These are phyloP conservation scores for Caenorhabditis inopinata DNA, from an alignment of 1,140 invertebrate genomes.

Conservation along the genomic window DNA sequence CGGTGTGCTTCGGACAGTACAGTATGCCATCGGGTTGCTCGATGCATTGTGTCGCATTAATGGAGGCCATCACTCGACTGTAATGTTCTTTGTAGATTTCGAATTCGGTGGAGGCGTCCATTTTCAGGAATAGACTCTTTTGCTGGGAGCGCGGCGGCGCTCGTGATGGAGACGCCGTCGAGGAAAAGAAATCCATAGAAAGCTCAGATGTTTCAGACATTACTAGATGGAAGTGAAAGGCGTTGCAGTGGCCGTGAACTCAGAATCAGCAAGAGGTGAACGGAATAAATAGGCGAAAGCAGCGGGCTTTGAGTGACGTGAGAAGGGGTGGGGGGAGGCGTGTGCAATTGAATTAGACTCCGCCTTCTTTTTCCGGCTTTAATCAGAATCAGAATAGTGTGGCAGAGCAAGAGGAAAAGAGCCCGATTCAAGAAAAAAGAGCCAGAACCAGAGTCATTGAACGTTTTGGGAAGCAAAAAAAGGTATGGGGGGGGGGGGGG, in stretches of 20 bases:
- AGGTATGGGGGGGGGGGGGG: too few relatives aligned
- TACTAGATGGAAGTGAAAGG: background rate
- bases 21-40: constrained; percentile 1
- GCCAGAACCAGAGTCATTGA: background rate
- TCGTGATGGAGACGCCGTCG: too few relatives aligned
- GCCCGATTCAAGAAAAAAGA: background rate
- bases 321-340: background rate
- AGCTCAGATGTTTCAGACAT: background rate
- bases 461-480: background rate
- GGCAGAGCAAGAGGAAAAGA: background rate
- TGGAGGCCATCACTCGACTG: constrained; percentile 15
- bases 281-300: background rate
- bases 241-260: background rate
- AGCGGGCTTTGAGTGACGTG: background rate
- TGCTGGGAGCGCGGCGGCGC: background rate
- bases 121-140: background rate
- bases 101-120: background rate
- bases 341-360: constrained; percentile 17
- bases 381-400: too few relatives aligned
- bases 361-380: constrained; percentile 7
- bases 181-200: too few relatives aligned
- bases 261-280: constrained; percentile 18
- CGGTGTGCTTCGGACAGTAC: constrained; percentile 6
- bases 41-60: background rate
- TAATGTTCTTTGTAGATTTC: constrained; percentile 4